phyloP scores from a whole-genome alignment of 2,888 invertebrate species.

The Erannis defoliaria region DNA sequence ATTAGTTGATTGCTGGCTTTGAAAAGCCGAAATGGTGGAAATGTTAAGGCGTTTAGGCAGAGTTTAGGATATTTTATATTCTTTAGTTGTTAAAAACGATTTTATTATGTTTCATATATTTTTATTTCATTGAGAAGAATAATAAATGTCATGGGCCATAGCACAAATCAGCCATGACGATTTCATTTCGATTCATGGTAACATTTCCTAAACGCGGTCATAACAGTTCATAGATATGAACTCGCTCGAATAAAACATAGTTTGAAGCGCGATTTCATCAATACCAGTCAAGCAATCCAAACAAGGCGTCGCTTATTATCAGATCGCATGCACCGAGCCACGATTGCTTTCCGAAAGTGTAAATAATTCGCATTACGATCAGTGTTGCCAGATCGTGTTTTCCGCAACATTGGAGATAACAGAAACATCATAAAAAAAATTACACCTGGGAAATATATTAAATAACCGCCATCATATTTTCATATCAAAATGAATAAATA shows the following conservation, averaged over 20 bases:
- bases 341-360: conserved; percentile 72
- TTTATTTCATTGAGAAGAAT: no score
- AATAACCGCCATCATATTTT: no score
- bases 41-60: background rate
- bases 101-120: no score
- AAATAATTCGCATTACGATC: conserved; percentile 72
- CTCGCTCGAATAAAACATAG: conserved; percentile 3
- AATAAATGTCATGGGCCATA: no score
- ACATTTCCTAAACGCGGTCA: background rate
- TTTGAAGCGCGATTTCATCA: conserved; percentile 37
- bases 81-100: no score
- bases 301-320: conserved; percentile 62
- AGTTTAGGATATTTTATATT: background rate
- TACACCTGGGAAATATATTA: no score
- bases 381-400: background rate
- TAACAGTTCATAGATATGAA: background rate
- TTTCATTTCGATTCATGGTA: conserved; percentile 6
- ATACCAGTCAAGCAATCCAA: conserved; percentile 51
- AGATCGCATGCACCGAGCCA: conserved; percentile 59
- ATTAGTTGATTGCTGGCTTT: conserved; percentile 18
- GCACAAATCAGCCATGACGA: no score
- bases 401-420: background rate
- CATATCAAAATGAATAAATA: no score
- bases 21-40: conserved; percentile 15
- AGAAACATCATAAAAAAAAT: no score